phyloP scores from a whole-genome alignment of 2,113 vertebrate species.

The Choloepus hoffmanni region DNA sequence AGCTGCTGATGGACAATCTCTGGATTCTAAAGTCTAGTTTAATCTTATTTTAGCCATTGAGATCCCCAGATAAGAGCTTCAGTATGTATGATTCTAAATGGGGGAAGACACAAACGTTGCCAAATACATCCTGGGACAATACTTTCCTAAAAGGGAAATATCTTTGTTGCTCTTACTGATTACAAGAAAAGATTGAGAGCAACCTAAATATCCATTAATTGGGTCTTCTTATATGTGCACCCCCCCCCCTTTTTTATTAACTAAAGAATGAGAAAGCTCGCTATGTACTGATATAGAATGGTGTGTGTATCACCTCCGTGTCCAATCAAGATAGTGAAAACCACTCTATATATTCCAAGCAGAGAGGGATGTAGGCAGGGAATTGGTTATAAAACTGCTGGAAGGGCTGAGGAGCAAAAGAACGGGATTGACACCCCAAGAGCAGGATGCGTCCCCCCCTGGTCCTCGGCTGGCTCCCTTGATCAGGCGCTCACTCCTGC shows the following conservation, averaged over 20 bases:
- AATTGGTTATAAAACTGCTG: background rate
- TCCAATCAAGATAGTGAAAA: background rate
- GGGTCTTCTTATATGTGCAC: background rate
- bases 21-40: background rate
- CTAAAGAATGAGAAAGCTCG: background rate
- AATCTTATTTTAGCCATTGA: conserved; percentile 20
- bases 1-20: background rate
- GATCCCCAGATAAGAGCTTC: background rate
- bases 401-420: background rate
- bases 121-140: background rate
- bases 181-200: background rate
- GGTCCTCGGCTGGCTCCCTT: background rate
- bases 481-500: background rate
- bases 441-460: background rate
- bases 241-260: background rate
- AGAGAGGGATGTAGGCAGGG: background rate
- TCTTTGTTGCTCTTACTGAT: background rate
- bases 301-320: background rate
- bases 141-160: conserved; percentile 41
- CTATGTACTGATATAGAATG: background rate
- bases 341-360: background rate
- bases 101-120: background rate
- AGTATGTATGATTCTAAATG: background rate
- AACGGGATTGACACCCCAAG: background rate
- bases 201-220: background rate